These are phyloP conservation scores for Salticus scenicus DNA, from an alignment of 2,888 invertebrate genomes.

Conservation along the genomic window DNA sequence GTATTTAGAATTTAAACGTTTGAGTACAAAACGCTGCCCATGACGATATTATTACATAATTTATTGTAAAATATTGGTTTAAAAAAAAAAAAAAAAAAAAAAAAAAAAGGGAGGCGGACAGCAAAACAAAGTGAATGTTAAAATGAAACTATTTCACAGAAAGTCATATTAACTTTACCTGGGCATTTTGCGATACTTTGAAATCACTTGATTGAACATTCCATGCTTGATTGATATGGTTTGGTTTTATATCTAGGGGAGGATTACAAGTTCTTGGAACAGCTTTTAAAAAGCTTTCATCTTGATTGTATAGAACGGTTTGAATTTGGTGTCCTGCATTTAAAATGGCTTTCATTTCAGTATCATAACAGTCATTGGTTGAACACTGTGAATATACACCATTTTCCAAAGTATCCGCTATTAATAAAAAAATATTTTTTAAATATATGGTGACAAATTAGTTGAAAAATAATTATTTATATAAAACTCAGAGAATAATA, in stretches of 20 bases:
- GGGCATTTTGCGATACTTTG: conserved; percentile 35
- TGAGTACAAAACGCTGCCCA: too few relatives aligned
- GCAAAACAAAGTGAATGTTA: too few relatives aligned
- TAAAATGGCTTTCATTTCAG: conserved; percentile 22
- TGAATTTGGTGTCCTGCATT: conserved; percentile 44
- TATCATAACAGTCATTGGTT: conserved; percentile 7
- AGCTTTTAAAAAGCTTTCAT: conserved; percentile 51
- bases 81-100: too few relatives aligned
- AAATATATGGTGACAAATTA: too few relatives aligned
- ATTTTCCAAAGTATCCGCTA: background rate
- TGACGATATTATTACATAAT: too few relatives aligned
- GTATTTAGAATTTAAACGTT: too few relatives aligned
- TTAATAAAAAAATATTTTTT: too few relatives aligned
- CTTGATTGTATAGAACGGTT: conserved; percentile 50
- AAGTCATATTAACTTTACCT: conserved; percentile 29
- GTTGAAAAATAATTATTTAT: too few relatives aligned
- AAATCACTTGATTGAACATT: conserved; percentile 34
- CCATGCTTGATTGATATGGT: conserved; percentile 37
- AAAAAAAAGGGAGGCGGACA: too few relatives aligned
- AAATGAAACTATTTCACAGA: too few relatives aligned
- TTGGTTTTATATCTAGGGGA: conserved; percentile 13
- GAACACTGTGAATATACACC: background rate
- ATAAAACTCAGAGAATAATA: too few relatives aligned
- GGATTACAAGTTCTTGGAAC: conserved; percentile 50
- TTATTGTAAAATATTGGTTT: too few relatives aligned